Base-by-base conservation (phyloP, 2,113 vertebrate genomes). In the Hippocampus comes region DNA sequence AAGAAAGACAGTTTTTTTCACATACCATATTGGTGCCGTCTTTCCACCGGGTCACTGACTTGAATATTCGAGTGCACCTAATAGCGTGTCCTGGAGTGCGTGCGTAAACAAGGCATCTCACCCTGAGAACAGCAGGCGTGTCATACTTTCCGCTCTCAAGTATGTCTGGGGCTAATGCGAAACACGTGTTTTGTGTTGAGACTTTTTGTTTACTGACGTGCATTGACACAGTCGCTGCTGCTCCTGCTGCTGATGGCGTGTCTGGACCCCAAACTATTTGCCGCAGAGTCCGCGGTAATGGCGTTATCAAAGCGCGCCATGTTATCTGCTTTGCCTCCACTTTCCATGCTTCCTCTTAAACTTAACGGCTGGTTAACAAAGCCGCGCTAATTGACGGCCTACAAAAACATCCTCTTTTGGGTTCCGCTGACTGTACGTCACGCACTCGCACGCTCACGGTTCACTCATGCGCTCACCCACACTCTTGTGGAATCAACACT, bases 181-280 rank as follows among this genome's bases (percentile, higher is more conserved):
- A 89, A 80, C 89, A 90, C 73, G 78, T 88, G 86, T 85, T 65
- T 51, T 73, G 67, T 55, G 67, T 71, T 69, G 68, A 75, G 76
- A 78, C 78, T 46, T 71, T 88, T 82, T 89, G 85, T 91, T 91
- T 89, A 89, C 79, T 91, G 89, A 90, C 86, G 88, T 88, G 81
- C 82, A 80, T 83, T 51, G 63, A 81, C 87, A 76, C 79, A 78
- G 86, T 89, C 87, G 71, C 84, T 90, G 67, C 85, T 86, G 89
- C 88, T 48, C 14, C 15, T 87, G 89, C 88, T 48, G 46, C 43
- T 14, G 20, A 4, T 49, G 15, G 48, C 88, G 78, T 74, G 66
- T 68, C 73, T 21, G 78, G 85, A 84, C 75, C 78, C 78, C 30
- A 56, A 59, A 82, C 49, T 43, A 41, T 67, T 85, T 90, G 90